Conservation (phyloP, 2,113 vertebrate species). For the Hyla sarda region DNA sequence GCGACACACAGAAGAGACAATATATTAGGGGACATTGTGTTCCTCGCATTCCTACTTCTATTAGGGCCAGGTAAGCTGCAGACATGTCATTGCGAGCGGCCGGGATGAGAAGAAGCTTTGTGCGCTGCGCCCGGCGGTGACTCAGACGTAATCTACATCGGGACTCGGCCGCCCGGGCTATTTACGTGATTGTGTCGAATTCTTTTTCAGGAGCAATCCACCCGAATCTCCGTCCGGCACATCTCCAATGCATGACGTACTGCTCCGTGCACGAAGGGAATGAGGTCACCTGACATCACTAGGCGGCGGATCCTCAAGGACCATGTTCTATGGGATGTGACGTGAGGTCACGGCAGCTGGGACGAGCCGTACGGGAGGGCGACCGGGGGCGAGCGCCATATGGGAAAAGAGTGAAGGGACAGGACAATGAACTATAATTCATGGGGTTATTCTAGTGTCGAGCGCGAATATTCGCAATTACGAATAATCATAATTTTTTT, state of each 20-base stretch:
- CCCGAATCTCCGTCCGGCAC: slow-evolving; percentile 9
- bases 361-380: neutral
- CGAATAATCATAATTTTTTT: no score
- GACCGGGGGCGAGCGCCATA: neutral
- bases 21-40: neutral
- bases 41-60: neutral
- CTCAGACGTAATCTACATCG: slow-evolving; percentile 2
- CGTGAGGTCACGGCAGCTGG: neutral
- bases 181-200: slow-evolving; percentile 23
- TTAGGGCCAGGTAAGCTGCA: neutral
- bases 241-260: neutral
- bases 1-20: neutral
- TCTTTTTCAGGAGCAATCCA: neutral
- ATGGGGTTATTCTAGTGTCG: no score
- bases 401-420: neutral
- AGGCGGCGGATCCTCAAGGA: neutral
- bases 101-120: slow-evolving; percentile 11
- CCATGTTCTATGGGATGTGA: no score
- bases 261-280: neutral
- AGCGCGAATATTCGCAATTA: no score
- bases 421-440: neutral
- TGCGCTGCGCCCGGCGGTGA: neutral
- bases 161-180: neutral
- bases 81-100: neutral
- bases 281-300: neutral